These are phyloP conservation scores for Mirza zaza DNA, from an alignment of 2,113 vertebrate species.

Conservation along the genomic window DNA sequence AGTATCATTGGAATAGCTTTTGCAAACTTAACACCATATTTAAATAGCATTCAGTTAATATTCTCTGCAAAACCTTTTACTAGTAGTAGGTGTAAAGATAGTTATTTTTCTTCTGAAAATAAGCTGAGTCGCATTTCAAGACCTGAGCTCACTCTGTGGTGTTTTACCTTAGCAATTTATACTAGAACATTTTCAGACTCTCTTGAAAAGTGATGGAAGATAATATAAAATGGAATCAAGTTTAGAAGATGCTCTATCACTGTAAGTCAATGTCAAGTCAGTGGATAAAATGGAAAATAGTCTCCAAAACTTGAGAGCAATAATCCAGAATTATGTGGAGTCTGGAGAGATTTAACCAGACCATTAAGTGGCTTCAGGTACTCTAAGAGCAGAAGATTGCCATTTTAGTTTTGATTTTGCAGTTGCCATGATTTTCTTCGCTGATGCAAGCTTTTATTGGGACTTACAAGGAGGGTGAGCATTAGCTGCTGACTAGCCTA, in stretches of 20 bases:
- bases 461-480: neutral
- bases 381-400: neutral
- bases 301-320: neutral
- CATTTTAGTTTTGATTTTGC: constrained; percentile 48
- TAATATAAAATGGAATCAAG: neutral
- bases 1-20: neutral
- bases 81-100: neutral
- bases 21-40: neutral
- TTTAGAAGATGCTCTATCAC: neutral
- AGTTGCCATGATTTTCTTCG: constrained; percentile 8
- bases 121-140: neutral
- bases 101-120: neutral
- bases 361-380: neutral
- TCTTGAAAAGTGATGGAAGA: neutral
- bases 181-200: neutral
- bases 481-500: neutral
- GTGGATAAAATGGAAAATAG: neutral
- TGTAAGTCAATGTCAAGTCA: neutral
- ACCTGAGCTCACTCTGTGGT: neutral
- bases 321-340: neutral
- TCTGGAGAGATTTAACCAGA: neutral
- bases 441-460: constrained; percentile 27
- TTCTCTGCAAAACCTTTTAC: neutral
- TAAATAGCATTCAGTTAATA: neutral
- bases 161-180: neutral